These are phyloP conservation scores for Pipa parva DNA, from an alignment of 2,113 vertebrate species.

Conservation along the genomic window DNA sequence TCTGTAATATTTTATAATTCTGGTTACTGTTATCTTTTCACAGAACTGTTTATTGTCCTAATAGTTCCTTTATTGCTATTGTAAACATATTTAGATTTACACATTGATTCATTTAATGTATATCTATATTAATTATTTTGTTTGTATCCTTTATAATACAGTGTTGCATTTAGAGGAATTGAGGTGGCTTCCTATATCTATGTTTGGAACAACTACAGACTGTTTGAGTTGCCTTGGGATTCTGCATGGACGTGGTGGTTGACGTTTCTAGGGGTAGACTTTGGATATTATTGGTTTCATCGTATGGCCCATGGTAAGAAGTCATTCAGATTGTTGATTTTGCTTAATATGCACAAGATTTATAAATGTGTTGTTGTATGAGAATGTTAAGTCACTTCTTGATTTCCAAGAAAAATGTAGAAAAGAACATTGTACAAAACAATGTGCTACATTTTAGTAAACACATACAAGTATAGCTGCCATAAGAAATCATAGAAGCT, in stretches of 20 bases:
- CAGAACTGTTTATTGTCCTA: too few relatives aligned
- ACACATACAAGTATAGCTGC: too few relatives aligned
- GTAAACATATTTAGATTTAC: too few relatives aligned
- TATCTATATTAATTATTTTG: too few relatives aligned
- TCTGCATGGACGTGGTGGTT: conserved; percentile 87
- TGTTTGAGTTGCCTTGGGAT: conserved; percentile 81
- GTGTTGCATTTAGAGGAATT: conserved; percentile 71
- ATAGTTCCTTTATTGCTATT: too few relatives aligned
- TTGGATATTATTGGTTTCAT: conserved; percentile 88
- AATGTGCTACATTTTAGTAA: too few relatives aligned
- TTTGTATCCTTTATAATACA: conserved; percentile 49
- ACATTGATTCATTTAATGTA: too few relatives aligned
- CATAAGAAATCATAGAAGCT: too few relatives aligned
- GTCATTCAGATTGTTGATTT: conserved; percentile 3
- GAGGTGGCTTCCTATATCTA: conserved; percentile 79
- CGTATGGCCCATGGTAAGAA: conserved; percentile 77
- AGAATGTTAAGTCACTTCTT: neutral
- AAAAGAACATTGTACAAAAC: too few relatives aligned
- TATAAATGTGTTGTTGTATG: neutral
- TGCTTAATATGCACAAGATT: conserved; percentile 5
- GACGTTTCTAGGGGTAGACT: conserved; percentile 79
- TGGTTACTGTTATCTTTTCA: too few relatives aligned
- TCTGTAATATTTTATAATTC: too few relatives aligned
- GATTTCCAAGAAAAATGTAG: neutral
- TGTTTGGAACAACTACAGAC: conserved; percentile 76